These are phyloP conservation scores for Ceyx cyanopectus DNA, from an alignment of 2,113 vertebrate genomes.

Conservation along the genomic window DNA sequence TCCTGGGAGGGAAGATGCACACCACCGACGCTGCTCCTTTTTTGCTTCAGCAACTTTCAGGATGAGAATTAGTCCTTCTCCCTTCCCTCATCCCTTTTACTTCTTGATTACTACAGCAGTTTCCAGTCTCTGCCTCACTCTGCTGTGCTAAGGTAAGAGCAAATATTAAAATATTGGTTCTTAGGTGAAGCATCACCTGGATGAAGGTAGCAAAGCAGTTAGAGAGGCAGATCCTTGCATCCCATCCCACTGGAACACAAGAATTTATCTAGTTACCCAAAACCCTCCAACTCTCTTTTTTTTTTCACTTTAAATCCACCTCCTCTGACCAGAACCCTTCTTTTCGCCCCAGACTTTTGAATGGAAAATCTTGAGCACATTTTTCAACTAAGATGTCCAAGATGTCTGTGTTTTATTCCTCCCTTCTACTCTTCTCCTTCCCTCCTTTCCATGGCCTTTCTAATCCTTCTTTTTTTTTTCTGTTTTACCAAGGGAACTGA, in stretches of 20 bases:
- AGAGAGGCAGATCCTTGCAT: background rate
- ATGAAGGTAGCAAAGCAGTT: background rate
- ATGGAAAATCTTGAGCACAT: background rate
- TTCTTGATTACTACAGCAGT: fast-evolving
- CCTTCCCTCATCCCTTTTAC: background rate
- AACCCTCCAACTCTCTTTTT: background rate
- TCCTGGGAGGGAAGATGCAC: background rate
- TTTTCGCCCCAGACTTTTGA: background rate
- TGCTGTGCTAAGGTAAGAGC: background rate
- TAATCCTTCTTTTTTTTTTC: background rate
- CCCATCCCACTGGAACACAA: background rate
- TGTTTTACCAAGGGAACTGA: background rate
- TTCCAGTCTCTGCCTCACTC: background rate
- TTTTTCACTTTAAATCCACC: background rate
- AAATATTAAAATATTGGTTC: background rate
- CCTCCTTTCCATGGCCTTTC: background rate
- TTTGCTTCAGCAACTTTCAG: background rate
- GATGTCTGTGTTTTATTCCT: background rate
- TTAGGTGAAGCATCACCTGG: background rate
- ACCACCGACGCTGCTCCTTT: fast-evolving
- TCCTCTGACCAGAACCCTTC: background rate
- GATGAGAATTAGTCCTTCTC: background rate
- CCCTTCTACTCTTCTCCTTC: background rate
- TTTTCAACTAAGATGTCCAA: background rate
- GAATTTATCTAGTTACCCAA: background rate